phyloP scores from a whole-genome alignment of 2,888 invertebrate genomes.

The Clusia tigrina region DNA sequence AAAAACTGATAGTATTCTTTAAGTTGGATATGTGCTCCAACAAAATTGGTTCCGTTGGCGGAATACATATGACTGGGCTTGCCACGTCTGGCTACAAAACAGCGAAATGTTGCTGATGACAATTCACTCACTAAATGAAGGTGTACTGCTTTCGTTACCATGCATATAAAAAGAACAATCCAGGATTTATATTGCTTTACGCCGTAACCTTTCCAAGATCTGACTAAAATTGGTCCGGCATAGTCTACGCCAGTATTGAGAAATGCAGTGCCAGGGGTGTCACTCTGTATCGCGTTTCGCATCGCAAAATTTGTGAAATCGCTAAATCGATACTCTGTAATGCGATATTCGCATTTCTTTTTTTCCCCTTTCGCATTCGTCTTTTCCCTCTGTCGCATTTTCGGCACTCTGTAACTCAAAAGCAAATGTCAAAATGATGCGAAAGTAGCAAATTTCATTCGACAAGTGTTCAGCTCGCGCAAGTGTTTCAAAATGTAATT shows the following conservation, averaged over 20 bases:
- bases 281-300: conserved; percentile 10
- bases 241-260: conserved; percentile 26
- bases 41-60: conserved; percentile 2
- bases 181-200: conserved; percentile 25
- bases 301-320: conserved; percentile 20
- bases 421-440: too few relatives aligned
- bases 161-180: conserved; percentile 31
- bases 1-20: not conserved
- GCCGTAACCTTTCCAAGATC: conserved; percentile 29
- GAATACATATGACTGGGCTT: conserved; percentile 7
- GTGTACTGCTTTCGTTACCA: conserved; percentile 30
- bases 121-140: conserved; percentile 29
- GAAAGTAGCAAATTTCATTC: too few relatives aligned
- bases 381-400: too few relatives aligned
- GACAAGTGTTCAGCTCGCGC: too few relatives aligned
- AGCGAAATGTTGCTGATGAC: conserved; percentile 40
- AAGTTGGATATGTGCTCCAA: conserved; percentile 2
- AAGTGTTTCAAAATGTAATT: too few relatives aligned
- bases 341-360: too few relatives aligned
- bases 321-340: too few relatives aligned
- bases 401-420: too few relatives aligned
- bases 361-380: too few relatives aligned
- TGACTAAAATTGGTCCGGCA: conserved; percentile 27
- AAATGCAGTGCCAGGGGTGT: conserved; percentile 20
- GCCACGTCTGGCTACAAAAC: conserved; percentile 40